Conservation (phyloP, 2,888 invertebrate species). For the Corythucha ciliata region DNA sequence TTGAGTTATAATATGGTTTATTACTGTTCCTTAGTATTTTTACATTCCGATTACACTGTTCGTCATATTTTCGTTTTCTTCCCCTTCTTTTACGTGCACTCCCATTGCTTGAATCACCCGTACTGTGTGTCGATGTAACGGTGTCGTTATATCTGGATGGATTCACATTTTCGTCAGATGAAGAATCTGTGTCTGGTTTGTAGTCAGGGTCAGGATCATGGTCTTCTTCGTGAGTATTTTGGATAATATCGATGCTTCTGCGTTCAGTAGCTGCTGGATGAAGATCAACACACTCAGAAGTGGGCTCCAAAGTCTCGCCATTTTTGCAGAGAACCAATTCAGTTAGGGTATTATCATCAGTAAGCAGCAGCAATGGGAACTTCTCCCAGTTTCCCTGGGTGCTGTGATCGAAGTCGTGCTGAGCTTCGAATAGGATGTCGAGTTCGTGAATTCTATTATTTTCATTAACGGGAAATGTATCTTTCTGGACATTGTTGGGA, state of each 20-base stretch:
- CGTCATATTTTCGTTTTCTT: constrained; percentile 3
- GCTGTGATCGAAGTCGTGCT: not conserved
- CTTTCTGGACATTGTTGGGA: too few relatives aligned
- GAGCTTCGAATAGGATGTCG: too few relatives aligned
- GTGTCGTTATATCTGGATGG: not conserved
- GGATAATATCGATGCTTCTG: not conserved
- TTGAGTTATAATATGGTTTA: constrained; percentile 3
- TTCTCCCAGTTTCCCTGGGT: not conserved
- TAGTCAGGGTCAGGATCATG: constrained; percentile 6
- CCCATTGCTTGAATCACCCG: constrained; percentile 1
- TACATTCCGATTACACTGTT: not conserved
- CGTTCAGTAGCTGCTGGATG: constrained; percentile 8
- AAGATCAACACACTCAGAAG: not conserved
- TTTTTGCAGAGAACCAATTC: too few relatives aligned
- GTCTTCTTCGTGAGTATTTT: not conserved
- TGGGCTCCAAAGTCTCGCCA: not conserved
- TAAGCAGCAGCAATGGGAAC: too few relatives aligned
- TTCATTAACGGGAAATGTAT: too few relatives aligned
- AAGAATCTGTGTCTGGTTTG: constrained; percentile 1
- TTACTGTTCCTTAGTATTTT: constrained; percentile 4
- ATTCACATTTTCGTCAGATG: constrained; percentile 3
- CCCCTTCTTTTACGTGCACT: constrained; percentile 3
- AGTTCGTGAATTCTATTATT: too few relatives aligned
- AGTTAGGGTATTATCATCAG: too few relatives aligned
- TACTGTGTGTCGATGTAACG: not conserved